phyloP scores from a whole-genome alignment of 2,888 invertebrate species.

The Escarpia spicata region DNA sequence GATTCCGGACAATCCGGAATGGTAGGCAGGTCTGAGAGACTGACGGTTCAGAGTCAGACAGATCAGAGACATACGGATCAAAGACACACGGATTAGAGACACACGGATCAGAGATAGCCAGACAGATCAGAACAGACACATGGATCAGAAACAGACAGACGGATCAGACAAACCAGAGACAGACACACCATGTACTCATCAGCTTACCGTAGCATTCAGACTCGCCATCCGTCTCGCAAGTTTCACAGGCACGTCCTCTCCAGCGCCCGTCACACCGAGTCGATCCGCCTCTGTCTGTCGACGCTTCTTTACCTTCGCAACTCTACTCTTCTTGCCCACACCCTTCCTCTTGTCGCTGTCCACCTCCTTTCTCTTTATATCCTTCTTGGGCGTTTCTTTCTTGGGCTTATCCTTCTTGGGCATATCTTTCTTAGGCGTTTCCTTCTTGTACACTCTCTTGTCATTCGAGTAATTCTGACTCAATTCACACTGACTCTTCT shows the following conservation, averaged over 20 bases:
- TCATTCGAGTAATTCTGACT: background rate
- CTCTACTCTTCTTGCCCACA: background rate
- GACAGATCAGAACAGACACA: no score
- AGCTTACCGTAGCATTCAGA: conserved; percentile 44
- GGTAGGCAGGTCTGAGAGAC: no score
- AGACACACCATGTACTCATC: background rate
- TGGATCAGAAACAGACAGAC: no score
- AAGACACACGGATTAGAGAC: no score
- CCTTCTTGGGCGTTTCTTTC: background rate
- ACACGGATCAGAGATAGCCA: no score
- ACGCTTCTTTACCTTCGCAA: background rate
- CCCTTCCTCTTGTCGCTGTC: background rate
- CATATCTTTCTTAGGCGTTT: background rate
- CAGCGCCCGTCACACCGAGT: background rate
- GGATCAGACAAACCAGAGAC: background rate
- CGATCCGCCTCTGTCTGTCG: background rate
- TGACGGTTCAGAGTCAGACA: no score
- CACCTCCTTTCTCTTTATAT: background rate
- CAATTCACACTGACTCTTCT: background rate
- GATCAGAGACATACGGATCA: no score
- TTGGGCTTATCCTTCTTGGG: background rate
- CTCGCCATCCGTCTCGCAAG: conserved; percentile 43
- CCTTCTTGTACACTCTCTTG: background rate
- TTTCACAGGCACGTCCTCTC: background rate
- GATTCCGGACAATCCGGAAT: no score